A percentile compares a stretch with the other conserved stretches of the same genome.
Conservation (phyloP, 2,797 vertebrate species). For the Zenarchopterus dispar region DNA sequence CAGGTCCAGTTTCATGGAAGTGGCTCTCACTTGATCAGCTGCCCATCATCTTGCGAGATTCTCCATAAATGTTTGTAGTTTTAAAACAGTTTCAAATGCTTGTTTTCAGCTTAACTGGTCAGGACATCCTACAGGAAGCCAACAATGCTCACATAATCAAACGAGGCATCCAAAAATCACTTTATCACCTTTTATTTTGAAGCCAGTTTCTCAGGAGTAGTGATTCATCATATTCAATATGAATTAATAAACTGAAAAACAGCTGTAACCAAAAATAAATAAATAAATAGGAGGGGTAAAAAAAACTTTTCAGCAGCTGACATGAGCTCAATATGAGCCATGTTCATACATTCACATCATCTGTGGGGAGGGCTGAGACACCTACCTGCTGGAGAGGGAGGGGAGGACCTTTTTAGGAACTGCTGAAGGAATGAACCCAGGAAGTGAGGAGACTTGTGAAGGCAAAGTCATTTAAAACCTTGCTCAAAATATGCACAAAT, state of each 20-base stretch:
- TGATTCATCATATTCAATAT: slow-evolving; percentile 76
- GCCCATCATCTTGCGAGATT: slow-evolving; percentile 27
- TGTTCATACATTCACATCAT: slow-evolving; percentile 16
- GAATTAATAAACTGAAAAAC: slow-evolving; percentile 55
- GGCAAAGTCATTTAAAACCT: slow-evolving; percentile 29
- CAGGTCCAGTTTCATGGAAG: slow-evolving; percentile 28
- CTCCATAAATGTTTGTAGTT: slow-evolving; percentile 31
- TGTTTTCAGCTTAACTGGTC: slow-evolving; percentile 47
- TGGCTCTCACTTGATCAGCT: slow-evolving; percentile 1
- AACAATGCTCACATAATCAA: slow-evolving; percentile 83
- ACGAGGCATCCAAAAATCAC: slow-evolving; percentile 82
- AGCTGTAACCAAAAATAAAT: slow-evolving; percentile 47
- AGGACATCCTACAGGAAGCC: slow-evolving; percentile 70
- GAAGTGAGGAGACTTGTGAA: slow-evolving; percentile 53
- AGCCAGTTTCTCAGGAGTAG: slow-evolving; percentile 73
- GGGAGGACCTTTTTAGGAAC: slow-evolving; percentile 49
- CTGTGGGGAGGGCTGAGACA: slow-evolving; percentile 58
- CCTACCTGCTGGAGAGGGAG: slow-evolving; percentile 80
- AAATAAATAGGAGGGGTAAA: slow-evolving; percentile 23
- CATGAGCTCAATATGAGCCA: slow-evolving; percentile 42
- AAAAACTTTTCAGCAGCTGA: slow-evolving; percentile 17
- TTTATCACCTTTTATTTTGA: slow-evolving; percentile 85
- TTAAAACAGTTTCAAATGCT: slow-evolving; percentile 35
- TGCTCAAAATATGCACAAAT: background rate
- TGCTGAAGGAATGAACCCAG: slow-evolving; percentile 60